Percentiles rank a stretch among this genome's conserved stretches.
These are phyloP conservation scores for Pseudoatta argentina DNA, from an alignment of 1,140 invertebrate species.

Conservation along the genomic window DNA sequence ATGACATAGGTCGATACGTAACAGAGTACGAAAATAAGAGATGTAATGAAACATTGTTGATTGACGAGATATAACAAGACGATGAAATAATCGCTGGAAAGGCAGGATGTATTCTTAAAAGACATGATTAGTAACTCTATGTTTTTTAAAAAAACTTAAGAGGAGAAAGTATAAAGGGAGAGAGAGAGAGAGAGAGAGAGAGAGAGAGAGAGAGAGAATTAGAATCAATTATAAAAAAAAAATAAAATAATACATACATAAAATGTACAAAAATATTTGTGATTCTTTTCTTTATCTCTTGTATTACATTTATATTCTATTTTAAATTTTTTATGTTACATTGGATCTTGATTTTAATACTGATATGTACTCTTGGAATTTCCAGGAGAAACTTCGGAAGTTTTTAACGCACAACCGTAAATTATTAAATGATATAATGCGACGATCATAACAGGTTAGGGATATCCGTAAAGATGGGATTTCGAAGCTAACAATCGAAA, in stretches of 20 bases:
- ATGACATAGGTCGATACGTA: slow-evolving; percentile 50
- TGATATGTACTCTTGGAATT: neutral
- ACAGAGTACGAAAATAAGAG: slow-evolving; percentile 22
- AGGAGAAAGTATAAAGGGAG: too few relatives aligned
- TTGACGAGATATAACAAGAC: neutral
- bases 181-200: neutral
- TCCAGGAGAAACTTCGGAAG: slow-evolving; percentile 1
- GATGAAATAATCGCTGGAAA: neutral
- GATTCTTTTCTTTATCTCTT: neutral
- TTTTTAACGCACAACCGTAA: neutral
- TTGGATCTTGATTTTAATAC: neutral
- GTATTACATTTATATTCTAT: neutral
- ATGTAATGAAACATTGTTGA: neutral
- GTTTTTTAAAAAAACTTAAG: too few relatives aligned
- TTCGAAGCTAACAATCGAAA: neutral
- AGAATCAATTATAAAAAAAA: too few relatives aligned
- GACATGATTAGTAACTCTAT: neutral
- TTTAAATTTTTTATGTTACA: neutral
- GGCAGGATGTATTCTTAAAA: neutral
- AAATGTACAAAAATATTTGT: neutral
- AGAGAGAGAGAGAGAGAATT: neutral
- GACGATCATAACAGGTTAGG: too few relatives aligned
- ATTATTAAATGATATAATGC: neutral
- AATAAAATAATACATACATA: too few relatives aligned
- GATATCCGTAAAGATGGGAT: neutral